A percentile compares a stretch with the other conserved stretches of the same genome.
phyloP scores from a whole-genome alignment of 2,113 vertebrate species.

The Zingel zingel region DNA sequence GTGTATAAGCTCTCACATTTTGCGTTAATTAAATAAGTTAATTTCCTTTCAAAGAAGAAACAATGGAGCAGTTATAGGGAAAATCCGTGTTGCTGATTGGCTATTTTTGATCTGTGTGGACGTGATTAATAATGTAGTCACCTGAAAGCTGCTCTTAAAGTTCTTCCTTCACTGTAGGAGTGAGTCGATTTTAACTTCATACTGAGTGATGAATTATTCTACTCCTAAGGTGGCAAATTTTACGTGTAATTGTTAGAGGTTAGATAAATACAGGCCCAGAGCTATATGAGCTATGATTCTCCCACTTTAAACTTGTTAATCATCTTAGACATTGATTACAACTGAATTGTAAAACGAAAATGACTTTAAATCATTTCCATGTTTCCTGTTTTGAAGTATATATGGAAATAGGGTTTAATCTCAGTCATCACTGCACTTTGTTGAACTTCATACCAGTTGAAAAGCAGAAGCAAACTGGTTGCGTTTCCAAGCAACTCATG shows the following conservation, averaged over 20 bases:
- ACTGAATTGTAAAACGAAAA: background rate
- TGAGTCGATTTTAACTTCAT: background rate
- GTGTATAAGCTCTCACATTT: no score
- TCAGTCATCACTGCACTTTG: background rate
- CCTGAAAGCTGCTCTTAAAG: background rate
- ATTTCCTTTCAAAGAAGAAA: background rate
- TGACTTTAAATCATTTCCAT: background rate
- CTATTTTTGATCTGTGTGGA: background rate
- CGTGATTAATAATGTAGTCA: background rate
- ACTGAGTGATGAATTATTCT: no score
- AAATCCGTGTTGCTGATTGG: background rate
- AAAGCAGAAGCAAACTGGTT: background rate
- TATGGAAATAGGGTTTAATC: background rate
- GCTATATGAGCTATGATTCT: no score
- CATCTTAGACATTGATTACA: background rate
- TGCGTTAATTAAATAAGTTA: background rate
- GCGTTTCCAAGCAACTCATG: background rate
- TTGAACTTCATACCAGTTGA: background rate
- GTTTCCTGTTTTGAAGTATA: background rate
- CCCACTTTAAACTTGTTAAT: background rate
- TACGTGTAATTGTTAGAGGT: background rate
- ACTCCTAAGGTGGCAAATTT: background rate
- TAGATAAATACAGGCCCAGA: background rate
- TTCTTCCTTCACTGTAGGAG: background rate
- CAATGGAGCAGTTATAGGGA: background rate